Evolutionary conservation across 2,888 invertebrate species (phyloP), one percentile per base, ranked within the genome.

Genomic region (Tinea semifulvella): DNA sequence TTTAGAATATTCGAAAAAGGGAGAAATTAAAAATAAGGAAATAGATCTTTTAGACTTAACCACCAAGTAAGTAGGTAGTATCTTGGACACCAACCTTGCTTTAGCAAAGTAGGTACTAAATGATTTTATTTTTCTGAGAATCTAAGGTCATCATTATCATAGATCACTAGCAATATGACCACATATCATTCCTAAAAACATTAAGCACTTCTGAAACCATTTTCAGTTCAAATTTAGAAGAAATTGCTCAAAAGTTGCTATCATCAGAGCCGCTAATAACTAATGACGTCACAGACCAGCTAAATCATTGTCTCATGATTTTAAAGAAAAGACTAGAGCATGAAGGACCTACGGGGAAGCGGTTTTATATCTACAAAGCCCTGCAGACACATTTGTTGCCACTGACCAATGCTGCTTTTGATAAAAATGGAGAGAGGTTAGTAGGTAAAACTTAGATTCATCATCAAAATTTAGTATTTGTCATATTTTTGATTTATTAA

Each of bases 361-460:
- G 84, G 55, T 90, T 86, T 65, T 86, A 86, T 64, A 83, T 86
- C 53, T 85, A 86, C 71, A 86, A 86, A 64, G 85, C 84, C 0
- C 63, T 90, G 49, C 82, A 83, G 57, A 85, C 88, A 0, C 90
- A 91, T 59, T 80, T 89, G 11, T 67, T 90, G 50, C 90, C 90
- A 1, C 68, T 91, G 25, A 90, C 90, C 3, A 90, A 89, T 56
- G 86, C 89, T 17, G 85, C 87, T 27, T 87, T 90, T 56, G 87
- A 89, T 65, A 87, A 88, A 62, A 74, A 74, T 56, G 90, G 90
- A 8, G 82, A 82, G 51, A 83, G 77, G 88, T 85, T 63, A 49
- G n/a, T n/a, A n/a, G n/a, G n/a, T n/a, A n/a, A n/a, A n/a, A n/a
- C n/a, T n/a, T n/a, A n/a, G n/a, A n/a, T n/a, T n/a, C n/a, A n/a